phyloP scores from a whole-genome alignment of 2,797 vertebrate genomes.

The Acanthurus lineatus region DNA sequence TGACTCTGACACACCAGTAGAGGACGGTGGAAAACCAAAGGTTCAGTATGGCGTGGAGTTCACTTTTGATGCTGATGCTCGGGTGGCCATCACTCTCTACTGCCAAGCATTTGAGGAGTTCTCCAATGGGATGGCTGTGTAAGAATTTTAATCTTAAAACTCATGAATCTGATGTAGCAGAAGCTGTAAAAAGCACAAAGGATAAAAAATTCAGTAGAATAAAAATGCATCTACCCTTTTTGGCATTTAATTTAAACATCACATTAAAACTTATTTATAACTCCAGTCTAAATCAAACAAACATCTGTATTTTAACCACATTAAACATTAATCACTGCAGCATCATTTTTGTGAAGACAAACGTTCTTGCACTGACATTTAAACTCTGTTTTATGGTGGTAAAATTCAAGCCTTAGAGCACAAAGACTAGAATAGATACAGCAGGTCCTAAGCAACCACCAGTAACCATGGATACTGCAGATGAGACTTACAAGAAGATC shows the following conservation, averaged over 20 bases:
- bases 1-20: slow-evolving; percentile 90
- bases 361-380: slow-evolving; percentile 16
- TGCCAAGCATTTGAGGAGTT: slow-evolving; percentile 98
- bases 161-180: background rate
- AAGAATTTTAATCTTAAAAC: slow-evolving; percentile 70
- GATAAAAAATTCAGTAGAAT: background rate
- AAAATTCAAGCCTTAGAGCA: slow-evolving; percentile 48
- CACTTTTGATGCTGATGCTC: slow-evolving; percentile 96
- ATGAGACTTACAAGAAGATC: slow-evolving; percentile 53
- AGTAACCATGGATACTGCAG: slow-evolving; percentile 78
- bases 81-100: slow-evolving; percentile 96
- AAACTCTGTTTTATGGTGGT: slow-evolving; percentile 24
- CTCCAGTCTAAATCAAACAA: slow-evolving; percentile 1
- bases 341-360: slow-evolving; percentile 16
- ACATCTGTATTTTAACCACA: background rate
- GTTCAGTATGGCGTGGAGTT: slow-evolving; percentile 97
- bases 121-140: slow-evolving; percentile 95
- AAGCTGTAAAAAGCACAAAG: background rate
- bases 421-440: slow-evolving; percentile 64
- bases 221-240: background rate
- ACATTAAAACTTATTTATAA: background rate
- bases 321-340: background rate
- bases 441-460: slow-evolving; percentile 75
- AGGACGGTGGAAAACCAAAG: slow-evolving; percentile 91
- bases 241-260: background rate